Percentiles rank a stretch among this genome's conserved stretches.
phyloP scores from a whole-genome alignment of 2,113 vertebrate genomes.

The Motacilla alba region DNA sequence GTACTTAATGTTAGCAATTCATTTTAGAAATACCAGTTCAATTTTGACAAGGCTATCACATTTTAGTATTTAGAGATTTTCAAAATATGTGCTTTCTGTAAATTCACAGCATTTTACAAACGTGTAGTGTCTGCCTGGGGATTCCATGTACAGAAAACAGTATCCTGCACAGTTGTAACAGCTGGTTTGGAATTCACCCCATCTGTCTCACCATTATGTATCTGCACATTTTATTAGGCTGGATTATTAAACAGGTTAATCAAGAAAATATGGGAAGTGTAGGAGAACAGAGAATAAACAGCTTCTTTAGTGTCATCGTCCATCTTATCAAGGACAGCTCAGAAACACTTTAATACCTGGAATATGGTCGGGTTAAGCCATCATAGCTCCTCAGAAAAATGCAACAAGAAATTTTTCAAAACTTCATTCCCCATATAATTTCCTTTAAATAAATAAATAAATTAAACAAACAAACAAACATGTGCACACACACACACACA shows the following conservation, averaged over 20 bases:
- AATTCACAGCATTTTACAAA: not conserved
- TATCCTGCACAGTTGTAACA: not conserved
- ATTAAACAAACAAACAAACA: not conserved
- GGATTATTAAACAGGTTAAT: slow-evolving; percentile 37
- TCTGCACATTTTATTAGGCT: not conserved
- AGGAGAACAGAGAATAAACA: not conserved
- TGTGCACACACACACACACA: too few relatives aligned
- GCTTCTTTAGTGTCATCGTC: not conserved
- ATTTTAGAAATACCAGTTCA: not conserved
- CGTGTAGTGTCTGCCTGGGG: not conserved
- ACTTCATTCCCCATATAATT: not conserved
- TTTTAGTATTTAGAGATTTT: not conserved
- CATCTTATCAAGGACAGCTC: not conserved
- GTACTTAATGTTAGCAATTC: not conserved
- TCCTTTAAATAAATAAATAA: not conserved
- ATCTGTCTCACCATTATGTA: not conserved
- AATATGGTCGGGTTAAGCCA: not conserved
- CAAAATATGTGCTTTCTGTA: not conserved
- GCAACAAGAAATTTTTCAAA: not conserved
- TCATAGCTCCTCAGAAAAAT: not conserved
- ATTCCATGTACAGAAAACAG: not conserved
- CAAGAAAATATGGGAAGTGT: not conserved
- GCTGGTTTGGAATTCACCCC: not conserved
- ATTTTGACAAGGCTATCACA: not conserved
- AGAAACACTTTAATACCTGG: not conserved